Percentiles rank a stretch among this genome's conserved stretches.
Evolutionary conservation across 2,113 vertebrate genomes (phyloP).

Genomic region (Callospermophilus lateralis): DNA sequence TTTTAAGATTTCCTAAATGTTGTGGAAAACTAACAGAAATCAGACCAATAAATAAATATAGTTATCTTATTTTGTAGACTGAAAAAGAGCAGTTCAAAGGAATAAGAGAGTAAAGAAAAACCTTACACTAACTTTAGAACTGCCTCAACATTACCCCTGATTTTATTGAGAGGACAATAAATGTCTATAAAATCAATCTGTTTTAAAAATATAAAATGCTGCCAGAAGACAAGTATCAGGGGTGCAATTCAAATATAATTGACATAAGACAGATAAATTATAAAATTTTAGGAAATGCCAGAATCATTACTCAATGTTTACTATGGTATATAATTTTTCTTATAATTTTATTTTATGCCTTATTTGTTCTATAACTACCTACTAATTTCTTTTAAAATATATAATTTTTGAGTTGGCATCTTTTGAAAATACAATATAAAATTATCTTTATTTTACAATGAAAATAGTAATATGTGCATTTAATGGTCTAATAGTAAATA

Average conservation of each 20-base stretch:
- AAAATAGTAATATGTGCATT: not conserved
- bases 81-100: not conserved
- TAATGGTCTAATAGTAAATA: not conserved
- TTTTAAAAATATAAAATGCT: conserved; percentile 31
- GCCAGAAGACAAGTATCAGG: not conserved
- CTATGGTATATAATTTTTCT: not conserved
- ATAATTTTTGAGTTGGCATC: not conserved
- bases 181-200: not conserved
- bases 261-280: not conserved
- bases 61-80: not conserved
- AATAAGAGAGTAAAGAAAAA: not conserved
- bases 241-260: not conserved
- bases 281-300: conserved; percentile 2
- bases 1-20: not conserved
- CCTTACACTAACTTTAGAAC: not conserved
- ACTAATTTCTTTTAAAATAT: conserved; percentile 21
- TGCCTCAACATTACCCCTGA: not conserved
- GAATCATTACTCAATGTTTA: not conserved
- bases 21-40: not conserved
- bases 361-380: not conserved
- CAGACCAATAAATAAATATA: not conserved
- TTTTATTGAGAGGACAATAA: not conserved
- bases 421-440: not conserved
- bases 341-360: not conserved
- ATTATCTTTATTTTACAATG: not conserved